These are phyloP conservation scores for Crotophaga sulcirostris DNA, from an alignment of 2,113 vertebrate genomes.

Conservation along the genomic window DNA sequence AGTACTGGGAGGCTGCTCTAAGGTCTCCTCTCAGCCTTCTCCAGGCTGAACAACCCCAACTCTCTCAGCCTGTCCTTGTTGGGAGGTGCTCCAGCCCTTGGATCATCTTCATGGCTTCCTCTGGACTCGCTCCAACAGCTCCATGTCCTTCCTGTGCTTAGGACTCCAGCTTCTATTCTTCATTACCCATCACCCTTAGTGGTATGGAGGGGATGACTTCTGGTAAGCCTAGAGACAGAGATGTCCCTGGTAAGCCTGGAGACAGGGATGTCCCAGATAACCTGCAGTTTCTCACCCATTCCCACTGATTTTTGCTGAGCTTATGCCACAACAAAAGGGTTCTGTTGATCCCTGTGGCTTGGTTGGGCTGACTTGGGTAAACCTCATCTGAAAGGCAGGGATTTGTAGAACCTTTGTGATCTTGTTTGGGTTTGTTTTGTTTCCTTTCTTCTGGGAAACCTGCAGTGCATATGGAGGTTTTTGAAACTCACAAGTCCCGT, in stretches of 20 bases:
- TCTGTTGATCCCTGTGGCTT: not conserved
- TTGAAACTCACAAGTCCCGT: not conserved
- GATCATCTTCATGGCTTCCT: no score
- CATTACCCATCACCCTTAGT: fast-evolving
- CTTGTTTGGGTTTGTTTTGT: not conserved
- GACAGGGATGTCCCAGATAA: not conserved
- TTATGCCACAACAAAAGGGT: not conserved
- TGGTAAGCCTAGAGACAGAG: not conserved
- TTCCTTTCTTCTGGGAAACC: not conserved
- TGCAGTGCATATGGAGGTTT: not conserved
- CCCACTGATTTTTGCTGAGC: not conserved
- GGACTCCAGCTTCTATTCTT: not conserved
- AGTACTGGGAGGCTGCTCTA: no score
- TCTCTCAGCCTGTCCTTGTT: no score
- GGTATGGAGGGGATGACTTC: not conserved
- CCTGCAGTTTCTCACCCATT: not conserved
- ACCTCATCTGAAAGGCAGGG: not conserved
- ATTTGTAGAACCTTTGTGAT: not conserved
- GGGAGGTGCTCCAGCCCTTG: no score
- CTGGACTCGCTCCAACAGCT: no score
- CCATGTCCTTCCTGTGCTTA: no score
- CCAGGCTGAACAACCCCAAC: no score
- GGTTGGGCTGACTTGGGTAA: not conserved
- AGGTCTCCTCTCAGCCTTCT: no score
- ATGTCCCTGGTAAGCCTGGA: not conserved